A percentile compares a stretch with the other conserved stretches of the same genome.
These are phyloP conservation scores for Phalanger gymnotis DNA, from an alignment of 2,797 vertebrate genomes.

Conservation along the genomic window DNA sequence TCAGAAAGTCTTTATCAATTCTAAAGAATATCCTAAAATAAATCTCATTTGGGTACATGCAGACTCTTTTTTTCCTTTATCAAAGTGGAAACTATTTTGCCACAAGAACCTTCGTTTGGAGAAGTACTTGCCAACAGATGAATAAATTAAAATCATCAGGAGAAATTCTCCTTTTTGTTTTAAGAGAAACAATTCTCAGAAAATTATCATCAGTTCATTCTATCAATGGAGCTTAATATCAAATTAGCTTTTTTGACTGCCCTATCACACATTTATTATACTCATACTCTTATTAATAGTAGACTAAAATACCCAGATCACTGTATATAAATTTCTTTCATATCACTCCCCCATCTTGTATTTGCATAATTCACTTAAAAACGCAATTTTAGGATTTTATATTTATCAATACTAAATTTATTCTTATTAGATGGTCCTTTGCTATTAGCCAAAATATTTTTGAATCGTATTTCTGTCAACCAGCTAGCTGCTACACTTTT, in stretches of 20 bases:
- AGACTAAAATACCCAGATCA: not conserved
- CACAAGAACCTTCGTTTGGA: not conserved
- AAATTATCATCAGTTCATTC: not conserved
- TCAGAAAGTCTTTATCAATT: not conserved
- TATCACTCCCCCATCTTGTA: not conserved
- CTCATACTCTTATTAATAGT: not conserved
- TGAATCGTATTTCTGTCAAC: not conserved
- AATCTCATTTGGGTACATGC: not conserved
- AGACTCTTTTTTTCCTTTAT: not conserved
- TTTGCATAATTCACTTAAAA: not conserved
- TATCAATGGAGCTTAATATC: not conserved
- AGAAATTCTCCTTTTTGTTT: not conserved
- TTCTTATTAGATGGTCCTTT: not conserved
- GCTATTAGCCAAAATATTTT: not conserved
- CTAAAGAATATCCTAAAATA: not conserved
- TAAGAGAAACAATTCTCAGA: too few species aligned
- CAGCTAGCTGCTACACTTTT: not conserved
- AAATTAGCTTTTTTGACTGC: not conserved
- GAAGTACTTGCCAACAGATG: not conserved
- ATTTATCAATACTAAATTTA: not conserved
- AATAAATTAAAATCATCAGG: not conserved
- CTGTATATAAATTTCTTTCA: not conserved
- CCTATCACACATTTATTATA: not conserved
- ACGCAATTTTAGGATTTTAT: not conserved
- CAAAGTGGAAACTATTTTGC: not conserved